Evolutionary conservation across 2,797 vertebrate genomes (phyloP).

Genomic region (Danio tinwini): DNA sequence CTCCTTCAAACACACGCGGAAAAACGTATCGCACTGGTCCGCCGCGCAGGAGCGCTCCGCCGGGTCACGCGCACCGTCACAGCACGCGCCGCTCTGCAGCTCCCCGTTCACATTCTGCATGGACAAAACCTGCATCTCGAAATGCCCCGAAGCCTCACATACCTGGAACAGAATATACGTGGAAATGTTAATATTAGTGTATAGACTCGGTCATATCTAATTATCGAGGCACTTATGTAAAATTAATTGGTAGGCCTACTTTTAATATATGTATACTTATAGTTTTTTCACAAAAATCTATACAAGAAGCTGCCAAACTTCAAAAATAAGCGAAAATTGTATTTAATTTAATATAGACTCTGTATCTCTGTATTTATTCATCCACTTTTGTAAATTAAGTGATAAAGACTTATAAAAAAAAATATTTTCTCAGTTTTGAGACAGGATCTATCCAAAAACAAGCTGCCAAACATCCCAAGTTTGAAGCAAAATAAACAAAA

Average conservation of each 20-base stretch:
- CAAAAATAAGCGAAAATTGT: background rate
- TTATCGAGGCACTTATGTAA: background rate
- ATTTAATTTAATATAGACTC: too few species aligned
- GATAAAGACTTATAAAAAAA: too few species aligned
- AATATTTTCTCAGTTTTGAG: background rate
- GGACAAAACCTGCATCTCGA: conserved; percentile 89
- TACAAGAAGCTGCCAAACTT: background rate
- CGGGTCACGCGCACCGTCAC: conserved; percentile 78
- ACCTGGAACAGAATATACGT: conserved; percentile 74
- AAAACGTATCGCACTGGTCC: conserved; percentile 90
- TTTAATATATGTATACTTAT: too few species aligned
- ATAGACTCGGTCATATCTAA: background rate
- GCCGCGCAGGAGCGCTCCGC: conserved; percentile 79
- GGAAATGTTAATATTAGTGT: background rate
- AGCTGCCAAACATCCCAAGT: too few species aligned
- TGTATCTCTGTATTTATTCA: too few species aligned
- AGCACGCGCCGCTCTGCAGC: conserved; percentile 88
- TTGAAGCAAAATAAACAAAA: too few species aligned
- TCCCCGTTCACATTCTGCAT: conserved; percentile 89
- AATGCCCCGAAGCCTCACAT: conserved; percentile 85
- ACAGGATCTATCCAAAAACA: too few species aligned
- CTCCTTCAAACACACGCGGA: conserved; percentile 94
- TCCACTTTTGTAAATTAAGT: too few species aligned
- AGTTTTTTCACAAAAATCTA: background rate
- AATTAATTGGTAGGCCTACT: too few species aligned